A percentile compares a stretch with the other conserved stretches of the same genome.
Evolutionary conservation across 2,888 invertebrate species (phyloP).

Genomic region (Ornithoptera priamus): DNA sequence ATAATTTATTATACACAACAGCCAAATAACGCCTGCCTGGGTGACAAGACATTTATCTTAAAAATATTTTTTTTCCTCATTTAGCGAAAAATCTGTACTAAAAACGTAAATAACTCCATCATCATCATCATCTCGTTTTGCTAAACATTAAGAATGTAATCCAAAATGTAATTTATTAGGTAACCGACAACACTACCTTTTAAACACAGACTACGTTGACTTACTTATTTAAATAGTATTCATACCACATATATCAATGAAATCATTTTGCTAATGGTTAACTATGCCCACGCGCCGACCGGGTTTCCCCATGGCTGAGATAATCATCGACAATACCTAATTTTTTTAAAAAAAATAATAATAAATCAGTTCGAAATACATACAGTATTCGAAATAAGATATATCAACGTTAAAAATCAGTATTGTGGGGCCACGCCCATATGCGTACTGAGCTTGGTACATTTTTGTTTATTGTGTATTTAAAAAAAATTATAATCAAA

Average conservation of each 20-base stretch:
- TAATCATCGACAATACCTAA: neutral
- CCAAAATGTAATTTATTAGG: constrained; percentile 55
- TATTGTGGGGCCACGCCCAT: too few relatives aligned
- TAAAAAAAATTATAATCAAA: too few relatives aligned
- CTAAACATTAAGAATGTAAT: constrained; percentile 51
- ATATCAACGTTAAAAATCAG: neutral
- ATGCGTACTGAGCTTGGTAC: too few relatives aligned
- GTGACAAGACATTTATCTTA: constrained; percentile 38
- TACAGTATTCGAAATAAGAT: neutral
- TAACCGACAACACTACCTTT: constrained; percentile 73
- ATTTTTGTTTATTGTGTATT: too few relatives aligned
- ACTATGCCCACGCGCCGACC: constrained; percentile 53
- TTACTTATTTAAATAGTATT: constrained; percentile 69
- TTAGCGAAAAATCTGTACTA: constrained; percentile 46
- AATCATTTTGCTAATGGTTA: constrained; percentile 64
- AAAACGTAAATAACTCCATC: constrained; percentile 36
- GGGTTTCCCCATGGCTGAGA: constrained; percentile 40
- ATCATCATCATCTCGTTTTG: constrained; percentile 51
- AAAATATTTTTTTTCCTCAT: constrained; percentile 35
- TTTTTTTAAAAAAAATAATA: neutral
- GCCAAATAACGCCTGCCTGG: constrained; percentile 50
- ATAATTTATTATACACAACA: constrained; percentile 67
- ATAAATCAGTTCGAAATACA: constrained; percentile 1
- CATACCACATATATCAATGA: constrained; percentile 60
- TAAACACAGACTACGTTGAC: constrained; percentile 76